A percentile compares a stretch with the other conserved stretches of the same genome.
phyloP scores from a whole-genome alignment of 2,888 invertebrate species.

The Boloria selene region DNA sequence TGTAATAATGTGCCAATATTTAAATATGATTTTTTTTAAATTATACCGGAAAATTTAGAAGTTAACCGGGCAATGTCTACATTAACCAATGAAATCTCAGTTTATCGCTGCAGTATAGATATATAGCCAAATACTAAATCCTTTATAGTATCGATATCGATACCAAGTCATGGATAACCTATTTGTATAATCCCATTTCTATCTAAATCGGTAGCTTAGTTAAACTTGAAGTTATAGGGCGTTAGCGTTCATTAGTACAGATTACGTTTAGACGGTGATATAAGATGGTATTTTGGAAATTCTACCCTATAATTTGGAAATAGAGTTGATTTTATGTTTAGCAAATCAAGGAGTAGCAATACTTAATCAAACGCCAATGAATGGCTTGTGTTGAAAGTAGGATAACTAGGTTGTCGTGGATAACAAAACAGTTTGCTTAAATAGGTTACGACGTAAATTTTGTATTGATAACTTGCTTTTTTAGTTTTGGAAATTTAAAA shows the following conservation, averaged over 20 bases:
- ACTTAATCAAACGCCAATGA: slow-evolving; percentile 47
- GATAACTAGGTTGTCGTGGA: slow-evolving; percentile 32
- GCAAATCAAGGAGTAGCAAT: slow-evolving; percentile 32
- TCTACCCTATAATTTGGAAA: slow-evolving; percentile 16
- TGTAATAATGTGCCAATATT: too few relatives aligned
- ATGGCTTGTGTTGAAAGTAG: slow-evolving; percentile 41
- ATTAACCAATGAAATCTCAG: slow-evolving; percentile 2
- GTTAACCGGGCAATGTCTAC: too few relatives aligned
- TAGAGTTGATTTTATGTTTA: slow-evolving; percentile 34
- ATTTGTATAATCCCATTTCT: slow-evolving; percentile 42
- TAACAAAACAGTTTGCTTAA: slow-evolving; percentile 23
- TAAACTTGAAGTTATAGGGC: slow-evolving; percentile 47
- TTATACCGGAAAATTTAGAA: too few relatives aligned
- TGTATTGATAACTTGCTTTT: too few relatives aligned
- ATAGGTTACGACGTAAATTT: slow-evolving; percentile 2
- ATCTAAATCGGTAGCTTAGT: slow-evolving; percentile 48
- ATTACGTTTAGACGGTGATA: slow-evolving; percentile 41
- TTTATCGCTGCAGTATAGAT: slow-evolving; percentile 9
- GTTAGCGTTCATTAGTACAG: slow-evolving; percentile 47
- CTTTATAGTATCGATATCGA: slow-evolving; percentile 25
- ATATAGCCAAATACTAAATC: slow-evolving; percentile 19
- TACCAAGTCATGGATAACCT: slow-evolving; percentile 34
- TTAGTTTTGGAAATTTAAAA: too few relatives aligned
- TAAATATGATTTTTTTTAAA: too few relatives aligned
- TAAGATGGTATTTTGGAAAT: slow-evolving; percentile 13